These are phyloP conservation scores for Neostethus bicornis DNA, from an alignment of 2,797 vertebrate genomes.

Conservation along the genomic window DNA sequence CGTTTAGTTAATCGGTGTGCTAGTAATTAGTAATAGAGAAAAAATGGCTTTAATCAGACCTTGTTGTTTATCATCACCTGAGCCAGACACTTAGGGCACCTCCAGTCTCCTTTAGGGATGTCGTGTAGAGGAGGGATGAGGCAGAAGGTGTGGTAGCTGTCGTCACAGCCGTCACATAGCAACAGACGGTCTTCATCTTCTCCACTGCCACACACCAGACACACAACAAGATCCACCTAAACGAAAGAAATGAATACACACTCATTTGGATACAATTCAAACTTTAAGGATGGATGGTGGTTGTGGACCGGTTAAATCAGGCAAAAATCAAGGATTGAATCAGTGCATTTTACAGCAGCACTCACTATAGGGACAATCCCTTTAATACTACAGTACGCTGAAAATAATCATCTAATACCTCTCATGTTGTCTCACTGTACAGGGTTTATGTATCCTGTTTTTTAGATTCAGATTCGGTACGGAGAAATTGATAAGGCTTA, in stretches of 20 bases:
- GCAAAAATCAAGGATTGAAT: no score
- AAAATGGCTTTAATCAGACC: not conserved
- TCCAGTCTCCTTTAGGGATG: slow-evolving; percentile 95
- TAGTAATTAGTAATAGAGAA: not conserved
- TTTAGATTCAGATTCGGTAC: no score
- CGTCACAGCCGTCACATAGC: slow-evolving; percentile 95
- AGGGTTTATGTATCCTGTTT: no score
- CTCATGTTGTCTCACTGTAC: no score
- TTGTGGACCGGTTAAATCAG: no score
- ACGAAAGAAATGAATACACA: not conserved
- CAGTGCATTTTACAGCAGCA: no score
- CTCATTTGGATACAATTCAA: not conserved
- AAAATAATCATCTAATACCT: no score
- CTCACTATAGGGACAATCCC: no score
- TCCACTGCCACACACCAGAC: slow-evolving; percentile 91
- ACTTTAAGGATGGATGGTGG: not conserved
- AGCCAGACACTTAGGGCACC: slow-evolving; percentile 96
- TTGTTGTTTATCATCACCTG: slow-evolving; percentile 82
- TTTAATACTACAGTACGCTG: no score
- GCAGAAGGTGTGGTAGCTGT: slow-evolving; percentile 98
- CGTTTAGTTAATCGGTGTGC: not conserved
- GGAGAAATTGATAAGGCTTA: no score
- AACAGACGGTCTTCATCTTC: slow-evolving; percentile 92
- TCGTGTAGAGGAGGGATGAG: slow-evolving; percentile 92
- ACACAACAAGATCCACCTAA: slow-evolving; percentile 95